Conservation (phyloP, 2,113 vertebrate species). For the Saccopteryx bilineata region DNA sequence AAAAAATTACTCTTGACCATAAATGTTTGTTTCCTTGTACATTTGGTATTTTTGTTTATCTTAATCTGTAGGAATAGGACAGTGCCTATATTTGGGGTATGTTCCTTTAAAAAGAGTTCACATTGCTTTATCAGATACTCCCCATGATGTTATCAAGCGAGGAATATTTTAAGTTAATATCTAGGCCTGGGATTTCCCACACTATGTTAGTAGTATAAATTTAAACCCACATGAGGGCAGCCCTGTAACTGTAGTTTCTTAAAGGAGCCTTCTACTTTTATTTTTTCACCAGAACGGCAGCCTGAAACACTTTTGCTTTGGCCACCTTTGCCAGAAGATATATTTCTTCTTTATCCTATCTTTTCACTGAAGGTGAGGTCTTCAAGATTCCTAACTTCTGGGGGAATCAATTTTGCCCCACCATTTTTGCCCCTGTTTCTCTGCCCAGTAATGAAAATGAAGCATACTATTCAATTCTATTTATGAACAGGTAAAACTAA, state of each 20-base stretch:
- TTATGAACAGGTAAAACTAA: slow-evolving; percentile 18
- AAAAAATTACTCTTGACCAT: not conserved
- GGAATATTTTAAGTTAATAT: slow-evolving; percentile 3
- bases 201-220: not conserved
- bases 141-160: not conserved
- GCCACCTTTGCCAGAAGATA: not conserved
- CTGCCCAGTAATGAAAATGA: not conserved
- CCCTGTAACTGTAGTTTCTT: not conserved
- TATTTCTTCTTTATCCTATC: not conserved
- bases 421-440: not conserved
- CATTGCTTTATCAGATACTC: not conserved
- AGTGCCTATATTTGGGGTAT: not conserved
- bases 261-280: not conserved
- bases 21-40: not conserved
- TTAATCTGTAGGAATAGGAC: not conserved
- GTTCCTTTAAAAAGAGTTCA: not conserved
- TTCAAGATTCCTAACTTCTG: not conserved
- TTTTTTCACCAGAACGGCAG: not conserved
- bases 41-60: slow-evolving; percentile 32
- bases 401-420: not conserved
- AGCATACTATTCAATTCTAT: not conserved
- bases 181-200: not conserved
- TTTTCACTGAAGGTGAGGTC: not conserved
- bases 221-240: not conserved
- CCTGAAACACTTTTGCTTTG: not conserved